Base-by-base conservation (phyloP, 2,113 vertebrate genomes). In the Callithrix jacchus region DNA sequence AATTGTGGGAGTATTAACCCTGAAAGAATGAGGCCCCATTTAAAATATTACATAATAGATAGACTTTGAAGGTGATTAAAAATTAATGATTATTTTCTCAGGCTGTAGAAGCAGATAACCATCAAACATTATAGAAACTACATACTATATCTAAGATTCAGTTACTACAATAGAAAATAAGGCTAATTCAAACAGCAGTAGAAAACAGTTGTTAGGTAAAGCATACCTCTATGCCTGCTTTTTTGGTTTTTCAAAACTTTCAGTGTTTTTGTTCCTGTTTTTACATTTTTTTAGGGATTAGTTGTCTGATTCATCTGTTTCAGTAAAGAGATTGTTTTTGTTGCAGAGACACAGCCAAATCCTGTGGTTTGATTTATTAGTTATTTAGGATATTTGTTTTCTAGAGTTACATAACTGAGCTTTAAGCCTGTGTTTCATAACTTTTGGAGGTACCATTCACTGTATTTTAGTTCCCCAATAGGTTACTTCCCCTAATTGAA, bases 31-130 rank as follows among this genome's bases (percentile, higher is more conserved):
- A 87, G 42, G 18, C 20, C 2, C 9, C 32, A 45, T 64, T 97
- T 96, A 92, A 93, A 96, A 95, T 93, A 89, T 89, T 87, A 91
- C 21, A 52, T 95, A 88, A 94, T 93, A 1, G 80, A 32, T 47
- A 79, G 35, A 9, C 45, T 70, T 6, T 91, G 40, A 92, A 96
- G 93, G 20, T 88, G 32, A 88, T 91, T 77, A 81, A 82, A 92
- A 89, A 61, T 74, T 92, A 87, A 14, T 94, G 61, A 94, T 76
- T 17, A 0, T 86, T 89, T 96, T 97, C 61, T 87, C 21, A 95
- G 52, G 10, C 54, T 16, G 1, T 73, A n/a, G 23, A 91, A 71
- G 40, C 70, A 93, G 42, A 81, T 23, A 94, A 6, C 12, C 85
- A 3, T 93, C 61, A 94, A 88, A 92, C 30, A 27, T 80, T 94